Evolutionary conservation across 1,140 invertebrate species (phyloP).

Genomic region (Leguminivora glycinivorella): DNA sequence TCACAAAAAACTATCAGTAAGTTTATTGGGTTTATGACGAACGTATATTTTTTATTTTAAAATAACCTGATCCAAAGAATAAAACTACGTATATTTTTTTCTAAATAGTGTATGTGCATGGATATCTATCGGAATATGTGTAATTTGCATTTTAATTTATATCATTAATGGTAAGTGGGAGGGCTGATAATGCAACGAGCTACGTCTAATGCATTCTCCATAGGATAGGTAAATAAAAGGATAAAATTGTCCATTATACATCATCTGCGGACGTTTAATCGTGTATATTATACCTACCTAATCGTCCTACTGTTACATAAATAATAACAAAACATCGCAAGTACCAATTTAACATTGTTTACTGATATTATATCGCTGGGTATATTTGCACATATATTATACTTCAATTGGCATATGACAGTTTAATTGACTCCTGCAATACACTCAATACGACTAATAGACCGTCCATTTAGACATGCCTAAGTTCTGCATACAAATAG

Average conservation of each 20-base stretch:
- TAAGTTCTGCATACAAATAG: constrained; percentile 6
- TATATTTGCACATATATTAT: neutral
- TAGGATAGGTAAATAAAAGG: neutral
- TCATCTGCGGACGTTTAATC: no score
- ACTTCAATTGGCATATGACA: constrained; percentile 4
- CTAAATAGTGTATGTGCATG: no score
- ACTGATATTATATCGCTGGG: neutral
- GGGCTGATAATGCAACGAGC: no score
- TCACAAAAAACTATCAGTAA: no score
- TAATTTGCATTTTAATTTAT: no score
- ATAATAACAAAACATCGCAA: neutral
- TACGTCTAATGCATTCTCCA: no score
- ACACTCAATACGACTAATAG: constrained; percentile 9
- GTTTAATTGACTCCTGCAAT: neutral
- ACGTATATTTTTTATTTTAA: no score
- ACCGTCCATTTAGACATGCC: neutral
- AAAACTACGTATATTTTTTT: no score
- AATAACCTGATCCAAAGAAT: no score
- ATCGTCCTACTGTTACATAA: neutral
- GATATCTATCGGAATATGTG: no score
- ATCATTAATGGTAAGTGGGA: no score
- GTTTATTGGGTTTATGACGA: no score
- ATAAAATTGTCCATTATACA: neutral
- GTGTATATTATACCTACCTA: neutral
- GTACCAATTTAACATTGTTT: neutral